Base-by-base conservation (phyloP, 1,140 invertebrate species). In the Tetranychus urticae region DNA sequence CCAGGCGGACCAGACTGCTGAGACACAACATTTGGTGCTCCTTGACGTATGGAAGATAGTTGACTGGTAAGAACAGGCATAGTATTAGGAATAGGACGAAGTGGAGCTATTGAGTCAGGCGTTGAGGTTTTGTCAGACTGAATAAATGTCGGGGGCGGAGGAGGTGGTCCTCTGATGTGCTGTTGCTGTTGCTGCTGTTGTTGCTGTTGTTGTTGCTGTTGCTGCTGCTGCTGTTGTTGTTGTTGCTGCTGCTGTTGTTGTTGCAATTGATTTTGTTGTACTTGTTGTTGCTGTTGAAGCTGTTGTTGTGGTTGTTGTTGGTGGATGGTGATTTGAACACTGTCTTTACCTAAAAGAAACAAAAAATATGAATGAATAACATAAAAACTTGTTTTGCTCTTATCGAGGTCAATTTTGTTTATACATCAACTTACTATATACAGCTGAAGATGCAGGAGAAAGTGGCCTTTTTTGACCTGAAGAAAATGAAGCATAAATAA, bases 1-100 rank as follows among this genome's bases (percentile, higher is more conserved):
- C 33, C 39, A 36, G n/a, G 39, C n/a, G 31, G 59, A n/a, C 6
- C 12, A 56, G 31, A n/a, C 56, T 60, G 64, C 55, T 61, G 63
- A 36, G 50, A 56, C 5, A 10, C 13, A 23, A n/a, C 60, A n/a
- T 34, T 5, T 23, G 56, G 47, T 50, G 59, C 61, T 35, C 13
- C 35, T 35, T 62, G 61, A 42, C 59, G 63, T 35, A 52, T 50
- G 3, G 45, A 13, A 31, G 54, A 42, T 45, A 50, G 14, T 52
- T 60, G 59, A 36, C 47, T 36, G 8, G 33, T 60, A 14, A 54
- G 12, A 13, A 46, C 37, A 6, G 60, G 60, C 36, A 42, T 56
- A 35, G 55, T 31, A 52, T 52, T 55, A 42, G 52, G 52, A 39
- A 37, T 12, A 23, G 63, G 60, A 52, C 50, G 10, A 23, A 37